A percentile compares a stretch with the other conserved stretches of the same genome.
Conservation (phyloP, 2,888 invertebrate species). For the Embidobia sp. region DNA sequence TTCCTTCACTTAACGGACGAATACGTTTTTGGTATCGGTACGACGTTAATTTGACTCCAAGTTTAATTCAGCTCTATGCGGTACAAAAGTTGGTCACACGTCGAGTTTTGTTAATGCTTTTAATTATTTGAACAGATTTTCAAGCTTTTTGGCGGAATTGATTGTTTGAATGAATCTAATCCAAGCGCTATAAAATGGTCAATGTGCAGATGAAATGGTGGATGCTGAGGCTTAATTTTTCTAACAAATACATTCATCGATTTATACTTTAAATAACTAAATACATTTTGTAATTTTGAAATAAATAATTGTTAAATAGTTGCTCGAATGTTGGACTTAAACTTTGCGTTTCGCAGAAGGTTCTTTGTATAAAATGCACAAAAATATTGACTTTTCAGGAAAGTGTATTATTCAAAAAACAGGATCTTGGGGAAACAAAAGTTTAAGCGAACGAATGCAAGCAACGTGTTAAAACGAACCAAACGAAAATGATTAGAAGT, state of each 20-base stretch:
- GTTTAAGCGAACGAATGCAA: slow-evolving; percentile 17
- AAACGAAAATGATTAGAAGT: too few relatives aligned
- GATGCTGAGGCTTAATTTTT: not conserved
- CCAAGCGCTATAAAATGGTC: not conserved
- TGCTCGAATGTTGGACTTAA: slow-evolving; percentile 28
- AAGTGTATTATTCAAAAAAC: slow-evolving; percentile 30
- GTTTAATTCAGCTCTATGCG: slow-evolving; percentile 2
- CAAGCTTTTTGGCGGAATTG: slow-evolving; percentile 23
- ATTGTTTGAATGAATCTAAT: slow-evolving; percentile 11
- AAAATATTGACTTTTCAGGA: slow-evolving; percentile 55
- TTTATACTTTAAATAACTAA: not conserved
- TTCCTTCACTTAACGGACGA: slow-evolving; percentile 13
- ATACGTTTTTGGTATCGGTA: slow-evolving; percentile 27
- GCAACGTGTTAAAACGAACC: too few relatives aligned
- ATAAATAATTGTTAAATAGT: not conserved
- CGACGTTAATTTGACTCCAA: slow-evolving; percentile 3
- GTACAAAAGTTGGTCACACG: slow-evolving; percentile 16
- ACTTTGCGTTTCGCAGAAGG: slow-evolving; percentile 29
- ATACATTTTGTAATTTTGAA: too few relatives aligned
- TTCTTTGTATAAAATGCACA: slow-evolving; percentile 31
- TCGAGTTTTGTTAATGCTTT: slow-evolving; percentile 14
- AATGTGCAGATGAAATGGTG: slow-evolving; percentile 12
- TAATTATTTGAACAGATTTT: slow-evolving; percentile 18
- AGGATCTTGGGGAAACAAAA: slow-evolving; percentile 32
- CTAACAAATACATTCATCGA: not conserved